Percentiles rank a stretch among this genome's conserved stretches.
Evolutionary conservation across 1,140 invertebrate genomes (phyloP).

Genomic region (Wasmannia auropunctata): DNA sequence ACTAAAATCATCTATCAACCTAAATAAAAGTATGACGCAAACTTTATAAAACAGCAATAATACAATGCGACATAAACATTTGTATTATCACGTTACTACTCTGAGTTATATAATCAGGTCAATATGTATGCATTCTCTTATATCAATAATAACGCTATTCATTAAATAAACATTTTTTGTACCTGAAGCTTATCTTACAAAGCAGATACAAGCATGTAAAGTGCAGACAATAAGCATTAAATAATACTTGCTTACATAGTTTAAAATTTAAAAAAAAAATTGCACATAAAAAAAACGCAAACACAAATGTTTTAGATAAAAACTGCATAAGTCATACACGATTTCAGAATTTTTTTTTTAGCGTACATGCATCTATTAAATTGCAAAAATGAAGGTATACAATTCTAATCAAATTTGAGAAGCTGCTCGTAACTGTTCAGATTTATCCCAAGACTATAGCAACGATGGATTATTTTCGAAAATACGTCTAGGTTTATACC

Average conservation of each 20-base stretch:
- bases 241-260: neutral
- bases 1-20: neutral
- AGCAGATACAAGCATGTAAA: neutral
- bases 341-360: neutral
- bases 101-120: constrained; percentile 9
- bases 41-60: constrained; percentile 3
- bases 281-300: constrained; percentile 3
- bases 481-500: constrained; percentile 76
- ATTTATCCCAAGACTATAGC: constrained; percentile 53
- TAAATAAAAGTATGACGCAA: constrained; percentile 19
- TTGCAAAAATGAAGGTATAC: constrained; percentile 17
- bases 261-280: constrained; percentile 11
- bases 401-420: constrained; percentile 17
- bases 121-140: neutral
- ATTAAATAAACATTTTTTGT: neutral
- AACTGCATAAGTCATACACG: constrained; percentile 11
- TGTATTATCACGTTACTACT: neutral
- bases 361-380: neutral
- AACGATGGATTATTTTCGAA: constrained; percentile 58
- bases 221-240: constrained; percentile 30
- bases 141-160: constrained; percentile 5
- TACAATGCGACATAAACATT: neutral
- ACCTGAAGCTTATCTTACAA: constrained; percentile 15
- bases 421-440: constrained; percentile 22
- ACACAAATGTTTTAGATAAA: neutral